Evolutionary conservation across 2,797 vertebrate genomes (phyloP).

Genomic region (Enteromius argenteus): DNA sequence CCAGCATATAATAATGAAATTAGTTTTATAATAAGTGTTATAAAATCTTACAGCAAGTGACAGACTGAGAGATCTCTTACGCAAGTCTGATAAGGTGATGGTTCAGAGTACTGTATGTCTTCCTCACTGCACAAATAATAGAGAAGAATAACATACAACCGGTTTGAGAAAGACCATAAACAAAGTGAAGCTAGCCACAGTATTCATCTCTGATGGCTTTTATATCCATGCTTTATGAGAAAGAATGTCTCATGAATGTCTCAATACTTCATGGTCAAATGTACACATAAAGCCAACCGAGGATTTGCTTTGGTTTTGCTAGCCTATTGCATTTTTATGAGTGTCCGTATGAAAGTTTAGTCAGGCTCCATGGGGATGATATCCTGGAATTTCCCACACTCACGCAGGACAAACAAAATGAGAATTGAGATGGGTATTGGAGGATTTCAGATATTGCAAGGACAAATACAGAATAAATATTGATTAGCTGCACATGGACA

Average conservation of each 20-base stretch:
- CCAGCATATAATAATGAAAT: constrained; percentile 22
- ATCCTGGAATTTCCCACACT: constrained; percentile 21
- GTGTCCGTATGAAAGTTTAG: constrained; percentile 43
- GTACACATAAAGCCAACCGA: constrained; percentile 25
- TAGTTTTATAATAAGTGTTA: constrained; percentile 19
- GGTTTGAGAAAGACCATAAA: constrained; percentile 22
- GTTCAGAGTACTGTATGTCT: neutral
- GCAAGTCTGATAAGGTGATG: neutral
- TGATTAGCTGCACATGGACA: constrained; percentile 6
- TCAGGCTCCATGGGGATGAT: constrained; percentile 22
- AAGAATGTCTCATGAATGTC: constrained; percentile 38
- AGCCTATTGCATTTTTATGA: constrained; percentile 40
- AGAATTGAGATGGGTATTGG: neutral
- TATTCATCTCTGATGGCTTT: constrained; percentile 21
- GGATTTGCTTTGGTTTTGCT: constrained; percentile 35
- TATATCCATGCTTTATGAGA: constrained; percentile 21
- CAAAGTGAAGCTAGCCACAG: constrained; percentile 7
- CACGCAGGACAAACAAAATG: constrained; percentile 39
- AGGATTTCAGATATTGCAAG: constrained; percentile 34
- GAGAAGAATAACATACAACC: neutral
- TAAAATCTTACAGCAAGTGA: constrained; percentile 19
- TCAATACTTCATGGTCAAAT: constrained; percentile 25
- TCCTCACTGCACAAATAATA: neutral
- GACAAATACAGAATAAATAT: constrained; percentile 49
- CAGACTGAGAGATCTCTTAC: constrained; percentile 2